These are phyloP conservation scores for Atta colombica DNA, from an alignment of 1,140 invertebrate species.

Conservation along the genomic window DNA sequence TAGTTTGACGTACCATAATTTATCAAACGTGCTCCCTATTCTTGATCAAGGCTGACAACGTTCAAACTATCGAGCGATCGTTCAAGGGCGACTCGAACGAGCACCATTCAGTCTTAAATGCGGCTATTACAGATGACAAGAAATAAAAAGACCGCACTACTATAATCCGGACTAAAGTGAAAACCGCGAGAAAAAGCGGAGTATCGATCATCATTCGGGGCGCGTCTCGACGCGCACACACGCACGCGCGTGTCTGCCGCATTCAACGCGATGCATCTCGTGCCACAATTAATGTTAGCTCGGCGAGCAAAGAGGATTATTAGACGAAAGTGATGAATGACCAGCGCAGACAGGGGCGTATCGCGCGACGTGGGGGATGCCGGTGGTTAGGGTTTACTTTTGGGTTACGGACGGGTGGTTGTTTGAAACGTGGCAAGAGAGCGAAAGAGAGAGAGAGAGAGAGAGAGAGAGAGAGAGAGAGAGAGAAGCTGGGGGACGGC, in stretches of 20 bases:
- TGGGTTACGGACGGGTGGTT: conserved; percentile 61
- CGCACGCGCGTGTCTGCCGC: conserved; percentile 8
- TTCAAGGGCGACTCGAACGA: conserved; percentile 29
- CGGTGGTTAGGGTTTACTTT: conserved; percentile 72
- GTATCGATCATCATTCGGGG: conserved; percentile 59
- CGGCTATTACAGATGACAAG: conserved; percentile 39
- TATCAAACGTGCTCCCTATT: conserved; percentile 31
- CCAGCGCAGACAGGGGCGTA: conserved; percentile 57
- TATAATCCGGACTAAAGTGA: conserved; percentile 56
- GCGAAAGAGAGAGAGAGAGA: conserved; percentile 8
- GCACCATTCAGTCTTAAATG: conserved; percentile 50
- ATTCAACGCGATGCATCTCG: conserved; percentile 59
- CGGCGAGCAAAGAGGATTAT: conserved; percentile 75
- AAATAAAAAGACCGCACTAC: conserved; percentile 24
- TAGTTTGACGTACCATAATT: conserved; percentile 17
- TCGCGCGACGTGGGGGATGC: conserved; percentile 64
- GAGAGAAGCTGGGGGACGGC: not conserved
- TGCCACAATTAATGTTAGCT: conserved; percentile 72
- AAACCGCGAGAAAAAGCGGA: conserved; percentile 55
- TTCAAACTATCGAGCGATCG: conserved; percentile 22
- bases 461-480: conserved; percentile 12
- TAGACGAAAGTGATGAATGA: conserved; percentile 79
- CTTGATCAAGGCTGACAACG: conserved; percentile 8
- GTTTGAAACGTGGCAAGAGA: conserved; percentile 3
- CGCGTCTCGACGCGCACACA: conserved; percentile 37